phyloP scores from a whole-genome alignment of 2,113 vertebrate genomes.

The Epinephelus fuscoguttatus region DNA sequence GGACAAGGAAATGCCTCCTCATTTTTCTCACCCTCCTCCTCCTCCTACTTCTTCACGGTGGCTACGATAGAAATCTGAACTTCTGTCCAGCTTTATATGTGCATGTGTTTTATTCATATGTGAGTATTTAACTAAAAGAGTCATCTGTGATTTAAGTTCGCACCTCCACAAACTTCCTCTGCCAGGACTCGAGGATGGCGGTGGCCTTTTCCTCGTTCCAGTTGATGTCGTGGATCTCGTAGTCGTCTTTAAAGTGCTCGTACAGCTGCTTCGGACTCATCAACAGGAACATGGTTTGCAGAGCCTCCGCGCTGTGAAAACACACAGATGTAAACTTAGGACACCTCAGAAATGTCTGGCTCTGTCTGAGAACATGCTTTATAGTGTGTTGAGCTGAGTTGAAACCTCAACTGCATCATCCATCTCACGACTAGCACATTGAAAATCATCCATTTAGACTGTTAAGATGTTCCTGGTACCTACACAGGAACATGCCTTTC shows the following conservation, averaged over 20 bases:
- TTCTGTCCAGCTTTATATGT: not conserved
- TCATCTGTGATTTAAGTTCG: not conserved
- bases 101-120: not conserved
- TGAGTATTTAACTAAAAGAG: not conserved
- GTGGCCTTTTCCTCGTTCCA: slow-evolving; percentile 96
- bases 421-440: not conserved
- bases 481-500: slow-evolving; percentile 5
- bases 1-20: slow-evolving; percentile 50
- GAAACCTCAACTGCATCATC: slow-evolving; percentile 6
- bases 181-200: slow-evolving; percentile 96
- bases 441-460: slow-evolving; percentile 28
- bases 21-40: slow-evolving; percentile 7
- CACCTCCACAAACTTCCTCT: slow-evolving; percentile 98
- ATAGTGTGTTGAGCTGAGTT: slow-evolving; percentile 21
- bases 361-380: slow-evolving; percentile 15
- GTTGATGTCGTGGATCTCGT: slow-evolving; percentile 98
- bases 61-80: not conserved
- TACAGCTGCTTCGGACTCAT: slow-evolving; percentile 98
- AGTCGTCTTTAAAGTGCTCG: slow-evolving; percentile 98
- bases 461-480: slow-evolving; percentile 19
- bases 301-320: slow-evolving; percentile 91
- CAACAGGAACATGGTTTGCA: slow-evolving; percentile 98
- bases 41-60: not conserved
- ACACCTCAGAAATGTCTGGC: slow-evolving; percentile 4
- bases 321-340: slow-evolving; percentile 40